Conservation (phyloP, 1,140 invertebrate species). For the Tribolium castaneum region DNA sequence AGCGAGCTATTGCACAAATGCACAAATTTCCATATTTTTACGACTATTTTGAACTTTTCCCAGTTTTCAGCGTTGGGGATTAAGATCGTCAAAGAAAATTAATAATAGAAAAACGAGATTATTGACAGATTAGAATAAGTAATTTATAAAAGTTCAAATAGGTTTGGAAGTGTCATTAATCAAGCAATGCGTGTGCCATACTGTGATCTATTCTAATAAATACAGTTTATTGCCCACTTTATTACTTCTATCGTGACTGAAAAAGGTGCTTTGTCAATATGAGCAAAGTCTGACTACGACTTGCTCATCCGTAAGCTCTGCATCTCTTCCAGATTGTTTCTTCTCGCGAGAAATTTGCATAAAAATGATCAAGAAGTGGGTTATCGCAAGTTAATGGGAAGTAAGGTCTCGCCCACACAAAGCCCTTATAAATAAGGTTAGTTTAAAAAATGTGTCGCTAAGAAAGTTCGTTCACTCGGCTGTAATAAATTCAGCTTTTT, state of each 20-base stretch:
- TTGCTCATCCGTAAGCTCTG: background rate
- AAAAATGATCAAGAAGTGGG: slow-evolving; percentile 18
- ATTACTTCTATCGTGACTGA: slow-evolving; percentile 4
- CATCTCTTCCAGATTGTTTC: background rate
- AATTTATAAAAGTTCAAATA: slow-evolving; percentile 5
- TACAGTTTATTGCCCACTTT: slow-evolving; percentile 18
- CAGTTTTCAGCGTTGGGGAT: no score
- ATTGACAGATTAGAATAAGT: background rate
- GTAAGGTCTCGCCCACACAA: background rate
- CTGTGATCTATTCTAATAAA: slow-evolving; percentile 9
- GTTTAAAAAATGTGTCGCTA: slow-evolving; percentile 11
- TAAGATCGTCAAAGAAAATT: background rate
- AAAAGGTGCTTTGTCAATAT: background rate
- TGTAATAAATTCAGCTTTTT: slow-evolving; percentile 22
- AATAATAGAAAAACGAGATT: background rate
- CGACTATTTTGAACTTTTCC: background rate
- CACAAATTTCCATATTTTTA: background rate
- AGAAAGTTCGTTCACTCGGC: background rate
- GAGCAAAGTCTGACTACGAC: background rate
- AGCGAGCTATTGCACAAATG: background rate
- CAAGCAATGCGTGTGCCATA: slow-evolving; percentile 10
- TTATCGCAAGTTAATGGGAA: background rate
- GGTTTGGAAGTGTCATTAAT: slow-evolving; percentile 12
- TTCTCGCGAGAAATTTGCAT: background rate
- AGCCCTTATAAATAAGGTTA: slow-evolving; percentile 31